Evolutionary conservation across 2,113 vertebrate species (phyloP), one percentile per base, ranked within the genome.

Genomic region (Myotis brandtii): DNA sequence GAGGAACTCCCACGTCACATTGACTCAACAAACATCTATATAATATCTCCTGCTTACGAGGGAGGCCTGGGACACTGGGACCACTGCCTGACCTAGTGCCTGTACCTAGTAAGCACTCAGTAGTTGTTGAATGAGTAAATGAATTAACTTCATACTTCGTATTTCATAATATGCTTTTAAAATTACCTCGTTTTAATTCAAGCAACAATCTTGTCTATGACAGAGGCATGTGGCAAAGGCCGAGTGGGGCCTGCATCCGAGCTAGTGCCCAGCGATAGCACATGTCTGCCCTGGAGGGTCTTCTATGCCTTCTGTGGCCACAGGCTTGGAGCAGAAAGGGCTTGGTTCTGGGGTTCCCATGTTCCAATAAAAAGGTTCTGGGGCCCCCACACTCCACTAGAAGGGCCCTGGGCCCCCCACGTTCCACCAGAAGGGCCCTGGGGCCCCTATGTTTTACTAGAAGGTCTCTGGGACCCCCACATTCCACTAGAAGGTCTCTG

Each of bases 121-220:
- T 18, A 83, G 85, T 16, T 86, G 59, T 9, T 91, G 59, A 83
- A 9, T 75, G 73, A 59, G 23, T 17, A 40, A 93, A 64, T 43
- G 30, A 89, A 88, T 43, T 85, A 81, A 93, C 67, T 77, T 64
- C 59, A 32, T 48, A 50, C 50, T 95, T 59, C 37, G 11, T 76
- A 91, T 81, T 75, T 91, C 81, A 77, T 10, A 94, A 37, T 27
- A 48, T 67, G 30, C 30, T 81, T 82, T 73, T 10, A 79, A 86
- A 92, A 90, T 75, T 54, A 72, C 11, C 67, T 82, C 30, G 17
- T 46, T 73, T 93, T 64, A 95, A 73, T 48, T 21, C 46, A 85
- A 81, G n/a, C 59, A 59, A 72, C 20, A 66, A 62, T 46, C 54
- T 27, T 4, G 20, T 54, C 25, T 30, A 50, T 82, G 56, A 66